Percentiles rank a stretch among this genome's conserved stretches.
Evolutionary conservation across 2,888 invertebrate species (phyloP).

Genomic region (Callyntrura sp.): DNA sequence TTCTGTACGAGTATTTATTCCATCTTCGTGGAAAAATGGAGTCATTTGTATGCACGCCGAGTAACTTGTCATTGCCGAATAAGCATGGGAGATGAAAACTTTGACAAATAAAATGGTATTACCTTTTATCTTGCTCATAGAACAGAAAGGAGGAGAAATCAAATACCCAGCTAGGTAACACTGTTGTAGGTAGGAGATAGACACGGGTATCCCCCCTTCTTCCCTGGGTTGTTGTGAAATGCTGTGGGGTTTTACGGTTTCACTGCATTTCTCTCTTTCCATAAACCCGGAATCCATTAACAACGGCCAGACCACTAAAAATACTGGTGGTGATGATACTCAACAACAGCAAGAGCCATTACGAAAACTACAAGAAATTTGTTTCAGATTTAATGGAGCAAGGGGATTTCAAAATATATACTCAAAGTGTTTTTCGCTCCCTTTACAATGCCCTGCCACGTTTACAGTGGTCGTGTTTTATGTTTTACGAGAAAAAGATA

Average conservation of each 20-base stretch:
- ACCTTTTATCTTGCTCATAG: neutral
- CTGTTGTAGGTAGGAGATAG: neutral
- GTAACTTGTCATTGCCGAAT: slow-evolving; percentile 11
- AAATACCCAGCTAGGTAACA: too few species aligned
- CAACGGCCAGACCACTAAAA: slow-evolving; percentile 14
- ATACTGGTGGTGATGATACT: neutral
- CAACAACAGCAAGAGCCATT: slow-evolving; percentile 4
- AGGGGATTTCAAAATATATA: slow-evolving; percentile 22
- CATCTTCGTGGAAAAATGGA: slow-evolving; percentile 9
- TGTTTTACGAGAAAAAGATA: slow-evolving; percentile 25
- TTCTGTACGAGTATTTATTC: slow-evolving; percentile 17
- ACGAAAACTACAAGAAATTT: slow-evolving; percentile 43
- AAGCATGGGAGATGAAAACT: slow-evolving; percentile 21
- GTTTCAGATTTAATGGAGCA: slow-evolving; percentile 45
- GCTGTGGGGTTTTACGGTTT: neutral
- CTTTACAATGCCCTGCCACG: neutral
- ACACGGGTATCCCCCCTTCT: neutral
- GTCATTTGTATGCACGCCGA: slow-evolving; percentile 14
- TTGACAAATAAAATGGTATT: slow-evolving; percentile 35
- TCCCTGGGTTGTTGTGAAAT: slow-evolving; percentile 11
- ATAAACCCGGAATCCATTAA: slow-evolving; percentile 37
- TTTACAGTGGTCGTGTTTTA: slow-evolving; percentile 23
- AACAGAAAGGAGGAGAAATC: neutral
- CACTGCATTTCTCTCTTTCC: neutral
- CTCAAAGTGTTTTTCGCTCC: neutral